Conservation (phyloP, 2,113 vertebrate species). For the Silurus meridionalis region DNA sequence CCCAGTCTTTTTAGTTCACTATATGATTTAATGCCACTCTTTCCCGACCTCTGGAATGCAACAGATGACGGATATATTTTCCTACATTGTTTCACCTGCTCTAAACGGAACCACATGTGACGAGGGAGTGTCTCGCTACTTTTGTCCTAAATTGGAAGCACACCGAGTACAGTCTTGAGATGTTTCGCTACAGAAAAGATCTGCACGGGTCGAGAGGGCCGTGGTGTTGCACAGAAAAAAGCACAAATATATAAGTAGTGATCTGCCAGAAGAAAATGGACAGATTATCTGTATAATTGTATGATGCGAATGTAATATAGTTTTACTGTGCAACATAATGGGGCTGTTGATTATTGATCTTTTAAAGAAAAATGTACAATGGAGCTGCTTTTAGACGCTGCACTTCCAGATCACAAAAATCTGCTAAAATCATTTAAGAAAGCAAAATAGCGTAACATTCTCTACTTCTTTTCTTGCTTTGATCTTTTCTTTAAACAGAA, state of each 20-base stretch:
- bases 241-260: background rate
- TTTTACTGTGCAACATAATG: background rate
- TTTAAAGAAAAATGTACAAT: background rate
- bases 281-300: background rate
- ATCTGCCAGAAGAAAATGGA: conserved; percentile 1
- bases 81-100: conserved; percentile 81
- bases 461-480: background rate
- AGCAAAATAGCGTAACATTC: background rate
- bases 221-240: background rate
- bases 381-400: too few relatives aligned
- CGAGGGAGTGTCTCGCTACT: conserved; percentile 60
- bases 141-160: conserved; percentile 76
- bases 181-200: conserved; percentile 28
- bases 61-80: conserved; percentile 76
- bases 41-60: conserved; percentile 69
- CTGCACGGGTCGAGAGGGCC: background rate
- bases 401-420: background rate
- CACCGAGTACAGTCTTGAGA: conserved; percentile 55
- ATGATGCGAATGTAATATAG: background rate
- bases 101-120: conserved; percentile 75
- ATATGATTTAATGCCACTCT: conserved; percentile 72
- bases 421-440: background rate
- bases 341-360: background rate
- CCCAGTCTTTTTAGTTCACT: conserved; percentile 58
- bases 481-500: background rate